These are phyloP conservation scores for Hirtodrosophila trivittata DNA, from an alignment of 2,888 invertebrate species.

Conservation along the genomic window DNA sequence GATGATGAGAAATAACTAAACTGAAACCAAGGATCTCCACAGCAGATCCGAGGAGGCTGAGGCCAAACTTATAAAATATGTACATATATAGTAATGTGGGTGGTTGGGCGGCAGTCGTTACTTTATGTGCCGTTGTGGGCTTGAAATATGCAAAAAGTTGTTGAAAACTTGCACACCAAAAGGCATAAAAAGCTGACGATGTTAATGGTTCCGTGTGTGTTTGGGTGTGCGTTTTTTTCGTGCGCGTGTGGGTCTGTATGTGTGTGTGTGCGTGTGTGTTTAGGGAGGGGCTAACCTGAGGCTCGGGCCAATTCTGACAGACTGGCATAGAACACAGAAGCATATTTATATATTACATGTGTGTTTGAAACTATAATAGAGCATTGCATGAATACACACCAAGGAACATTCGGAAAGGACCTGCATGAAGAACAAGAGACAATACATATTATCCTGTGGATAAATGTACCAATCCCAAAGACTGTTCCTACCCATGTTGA, in stretches of 20 bases:
- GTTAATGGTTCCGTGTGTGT: constrained; percentile 17
- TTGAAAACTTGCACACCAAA: constrained; percentile 60
- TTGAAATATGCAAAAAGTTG: constrained; percentile 72
- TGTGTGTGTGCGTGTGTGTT: constrained; percentile 7
- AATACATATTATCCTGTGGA: too few species aligned
- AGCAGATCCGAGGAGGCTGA: constrained; percentile 9
- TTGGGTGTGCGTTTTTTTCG: constrained; percentile 2
- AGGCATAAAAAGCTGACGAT: constrained; percentile 53
- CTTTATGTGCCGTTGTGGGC: constrained; percentile 15
- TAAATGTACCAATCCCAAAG: too few species aligned
- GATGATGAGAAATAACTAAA: constrained; percentile 59
- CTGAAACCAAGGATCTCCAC: constrained; percentile 47
- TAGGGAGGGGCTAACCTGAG: constrained; percentile 16
- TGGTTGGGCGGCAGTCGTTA: constrained; percentile 23
- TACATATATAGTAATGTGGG: constrained; percentile 65
- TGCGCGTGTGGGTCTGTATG: constrained; percentile 4
- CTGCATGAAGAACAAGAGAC: too few species aligned
- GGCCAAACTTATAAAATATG: constrained; percentile 60
- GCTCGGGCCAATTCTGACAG: constrained; percentile 27
- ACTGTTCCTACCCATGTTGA: too few species aligned
- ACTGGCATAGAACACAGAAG: constrained; percentile 25
- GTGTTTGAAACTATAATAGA: neutral
- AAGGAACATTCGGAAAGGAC: constrained; percentile 1
- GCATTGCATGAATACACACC: constrained; percentile 15
- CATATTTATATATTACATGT: constrained; percentile 10